These are phyloP conservation scores for Hemichromis elongatus DNA, from an alignment of 2,113 vertebrate genomes.

Conservation along the genomic window DNA sequence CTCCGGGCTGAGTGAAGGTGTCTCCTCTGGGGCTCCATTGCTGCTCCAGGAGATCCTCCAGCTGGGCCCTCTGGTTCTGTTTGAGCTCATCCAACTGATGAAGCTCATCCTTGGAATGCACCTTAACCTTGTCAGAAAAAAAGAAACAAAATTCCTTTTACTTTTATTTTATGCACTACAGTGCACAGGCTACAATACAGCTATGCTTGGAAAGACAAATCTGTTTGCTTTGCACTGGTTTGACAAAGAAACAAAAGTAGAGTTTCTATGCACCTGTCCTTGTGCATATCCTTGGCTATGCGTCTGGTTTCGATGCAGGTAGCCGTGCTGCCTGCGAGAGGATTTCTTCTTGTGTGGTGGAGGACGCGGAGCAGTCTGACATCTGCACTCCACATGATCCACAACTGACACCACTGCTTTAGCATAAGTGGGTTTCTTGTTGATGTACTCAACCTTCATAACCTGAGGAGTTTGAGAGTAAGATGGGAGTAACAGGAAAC, in stretches of 20 bases:
- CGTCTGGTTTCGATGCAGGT: conserved; percentile 58
- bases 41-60: conserved; percentile 67
- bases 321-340: conserved; percentile 41
- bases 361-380: conserved; percentile 68
- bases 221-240: neutral
- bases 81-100: conserved; percentile 75
- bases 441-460: conserved; percentile 88
- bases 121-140: conserved; percentile 44
- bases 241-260: neutral
- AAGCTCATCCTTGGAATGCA: conserved; percentile 69
- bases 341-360: conserved; percentile 51
- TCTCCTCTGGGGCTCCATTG: conserved; percentile 66
- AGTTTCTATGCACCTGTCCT: conserved; percentile 9
- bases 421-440: conserved; percentile 79
- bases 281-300: conserved; percentile 26
- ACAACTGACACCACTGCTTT: conserved; percentile 87
- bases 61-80: conserved; percentile 66
- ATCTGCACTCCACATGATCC: conserved; percentile 92
- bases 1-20: conserved; percentile 41
- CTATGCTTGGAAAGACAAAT: neutral
- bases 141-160: neutral
- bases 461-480: conserved; percentile 72
- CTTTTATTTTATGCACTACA: neutral
- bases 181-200: neutral
- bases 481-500: neutral